These are phyloP conservation scores for Caenorhabditis brenneri DNA, from an alignment of 1,140 invertebrate species.

Conservation along the genomic window DNA sequence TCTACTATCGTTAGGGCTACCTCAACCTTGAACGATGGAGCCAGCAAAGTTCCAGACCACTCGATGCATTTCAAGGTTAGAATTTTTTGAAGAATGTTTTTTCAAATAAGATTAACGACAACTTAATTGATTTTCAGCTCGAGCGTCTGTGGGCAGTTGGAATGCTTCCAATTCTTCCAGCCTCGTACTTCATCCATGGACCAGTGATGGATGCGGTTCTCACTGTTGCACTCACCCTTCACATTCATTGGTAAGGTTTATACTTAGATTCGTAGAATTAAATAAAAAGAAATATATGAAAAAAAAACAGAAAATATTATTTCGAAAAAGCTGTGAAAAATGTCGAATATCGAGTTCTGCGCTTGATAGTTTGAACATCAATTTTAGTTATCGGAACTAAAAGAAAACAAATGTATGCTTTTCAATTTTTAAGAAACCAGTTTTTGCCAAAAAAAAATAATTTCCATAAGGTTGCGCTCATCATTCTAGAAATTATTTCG, in stretches of 20 bases:
- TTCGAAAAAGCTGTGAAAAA: too few relatives aligned
- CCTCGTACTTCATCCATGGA: slow-evolving; percentile 68
- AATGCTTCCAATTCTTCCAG: slow-evolving; percentile 65
- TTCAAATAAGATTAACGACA: background rate
- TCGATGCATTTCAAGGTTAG: slow-evolving; percentile 51
- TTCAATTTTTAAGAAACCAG: too few relatives aligned
- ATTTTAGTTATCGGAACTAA: too few relatives aligned
- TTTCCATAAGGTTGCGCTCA: too few relatives aligned
- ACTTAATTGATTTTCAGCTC: slow-evolving; percentile 49
- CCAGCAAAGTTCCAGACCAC: slow-evolving; percentile 54
- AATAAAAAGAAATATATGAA: too few relatives aligned
- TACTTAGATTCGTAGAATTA: too few relatives aligned
- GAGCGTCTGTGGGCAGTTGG: slow-evolving; percentile 64
- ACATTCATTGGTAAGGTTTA: slow-evolving; percentile 65
- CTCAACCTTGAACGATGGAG: slow-evolving; percentile 54
- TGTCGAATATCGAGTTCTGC: too few relatives aligned
- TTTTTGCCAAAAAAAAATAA: too few relatives aligned
- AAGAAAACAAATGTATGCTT: too few relatives aligned
- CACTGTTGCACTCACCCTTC: slow-evolving; percentile 65
- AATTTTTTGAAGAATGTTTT: background rate
- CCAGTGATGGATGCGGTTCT: slow-evolving; percentile 66
- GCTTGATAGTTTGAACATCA: too few relatives aligned
- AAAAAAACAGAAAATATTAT: too few relatives aligned
- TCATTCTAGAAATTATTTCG: too few relatives aligned
- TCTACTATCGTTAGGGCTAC: slow-evolving; percentile 36